Evolutionary conservation across 2,113 vertebrate genomes (phyloP), one percentile per base, ranked within the genome.

Genomic region (Synchiropus splendidus): DNA sequence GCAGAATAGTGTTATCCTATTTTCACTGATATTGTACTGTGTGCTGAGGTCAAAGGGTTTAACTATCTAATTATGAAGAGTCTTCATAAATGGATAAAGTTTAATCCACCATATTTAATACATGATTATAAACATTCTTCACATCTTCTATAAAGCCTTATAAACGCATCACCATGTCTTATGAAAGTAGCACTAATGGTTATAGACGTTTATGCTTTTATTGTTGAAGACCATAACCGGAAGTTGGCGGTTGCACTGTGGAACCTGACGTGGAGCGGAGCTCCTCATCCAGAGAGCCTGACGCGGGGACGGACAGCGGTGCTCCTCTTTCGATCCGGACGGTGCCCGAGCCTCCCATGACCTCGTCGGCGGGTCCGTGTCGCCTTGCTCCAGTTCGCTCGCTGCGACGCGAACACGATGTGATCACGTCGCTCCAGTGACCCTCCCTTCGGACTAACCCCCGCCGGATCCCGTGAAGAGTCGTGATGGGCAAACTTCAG

Each of bases 401-500:
- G 50, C 27, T 34, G 45, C 41, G 18, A 42, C 67, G 46, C 44
- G 51, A 60, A 71, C 64, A 79, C 67, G 71, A 84, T 83, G 82
- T 80, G 74, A 81, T 67, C 58, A 46, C 62, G 65, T 58, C 21
- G 21, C 21, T 27, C 21, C 21, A 27, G 31, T 35, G 31, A 44
- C 31, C 12, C 58, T 30, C 51, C 54, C 35, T 63, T 66, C 56
- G 77, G 70, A 60, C 74, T 69, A 71, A 34, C 32, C 58, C 54
- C 67, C 52, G 65, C 36, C 30, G 40, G 64, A 75, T 61, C 37
- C 39, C 17, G 48, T 52, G 42, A 41, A 16, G 39, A 39, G 54
- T 17, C 31, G 36, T 71, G 32, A 87, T 87, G 86, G 86, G 86
- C 11, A 87, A 87, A 83, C 74, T 82, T 61, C 83, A 86, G 48